Percentiles rank a stretch among this genome's conserved stretches.
These are phyloP conservation scores for Andrena praecox DNA, from an alignment of 2,888 invertebrate genomes.

Conservation along the genomic window DNA sequence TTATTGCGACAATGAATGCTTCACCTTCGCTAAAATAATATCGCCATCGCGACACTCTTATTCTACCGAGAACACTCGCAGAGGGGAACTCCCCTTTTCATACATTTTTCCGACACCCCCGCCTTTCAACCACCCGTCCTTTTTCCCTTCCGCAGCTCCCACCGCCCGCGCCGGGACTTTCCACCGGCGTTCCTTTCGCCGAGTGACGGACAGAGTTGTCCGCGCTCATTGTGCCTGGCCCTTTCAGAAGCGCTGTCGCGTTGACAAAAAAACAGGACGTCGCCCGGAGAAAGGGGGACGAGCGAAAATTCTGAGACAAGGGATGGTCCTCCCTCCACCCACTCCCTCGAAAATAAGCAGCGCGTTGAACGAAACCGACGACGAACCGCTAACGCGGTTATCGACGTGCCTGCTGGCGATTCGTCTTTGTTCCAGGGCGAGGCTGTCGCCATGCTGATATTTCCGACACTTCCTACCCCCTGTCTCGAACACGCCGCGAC, in stretches of 20 bases:
- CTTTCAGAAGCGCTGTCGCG: constrained; percentile 40
- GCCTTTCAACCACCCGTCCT: constrained; percentile 2
- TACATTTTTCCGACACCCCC: neutral
- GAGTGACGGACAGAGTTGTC: constrained; percentile 59
- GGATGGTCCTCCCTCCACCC: neutral
- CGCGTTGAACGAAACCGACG: constrained; percentile 38
- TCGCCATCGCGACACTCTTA: neutral
- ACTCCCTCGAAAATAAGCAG: constrained; percentile 32
- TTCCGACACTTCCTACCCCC: neutral
- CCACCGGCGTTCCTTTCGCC: constrained; percentile 35
- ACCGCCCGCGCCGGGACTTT: neutral
- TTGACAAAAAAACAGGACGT: constrained; percentile 36
- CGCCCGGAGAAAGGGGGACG: constrained; percentile 13
- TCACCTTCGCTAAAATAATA: neutral
- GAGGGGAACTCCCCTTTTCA: constrained; percentile 19
- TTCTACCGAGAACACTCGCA: neutral
- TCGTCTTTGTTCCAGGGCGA: constrained; percentile 50
- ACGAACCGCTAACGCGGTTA: constrained; percentile 63
- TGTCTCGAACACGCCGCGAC: neutral
- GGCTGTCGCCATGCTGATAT: neutral
- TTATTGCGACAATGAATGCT: neutral
- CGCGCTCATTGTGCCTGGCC: constrained; percentile 51
- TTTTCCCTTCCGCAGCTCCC: constrained; percentile 2
- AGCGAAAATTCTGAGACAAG: constrained; percentile 37
- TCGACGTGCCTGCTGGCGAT: constrained; percentile 54